These are phyloP conservation scores for Gymnothorax javanicus DNA, from an alignment of 2,797 vertebrate genomes.

Conservation along the genomic window DNA sequence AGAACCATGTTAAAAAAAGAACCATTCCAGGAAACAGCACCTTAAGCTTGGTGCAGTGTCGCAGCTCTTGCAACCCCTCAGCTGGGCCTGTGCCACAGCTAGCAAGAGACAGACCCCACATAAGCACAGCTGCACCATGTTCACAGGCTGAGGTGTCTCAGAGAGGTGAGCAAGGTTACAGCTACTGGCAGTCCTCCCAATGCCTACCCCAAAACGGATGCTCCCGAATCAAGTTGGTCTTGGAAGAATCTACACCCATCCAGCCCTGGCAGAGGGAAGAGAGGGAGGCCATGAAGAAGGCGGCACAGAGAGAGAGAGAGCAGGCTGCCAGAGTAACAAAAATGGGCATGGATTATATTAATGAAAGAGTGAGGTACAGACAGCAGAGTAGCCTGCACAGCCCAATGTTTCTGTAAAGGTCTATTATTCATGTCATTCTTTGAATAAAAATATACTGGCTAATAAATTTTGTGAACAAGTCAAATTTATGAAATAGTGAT, in stretches of 20 bases:
- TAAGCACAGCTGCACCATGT: not conserved
- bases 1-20: not conserved
- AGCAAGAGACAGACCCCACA: not conserved
- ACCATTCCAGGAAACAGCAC: not conserved
- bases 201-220: not conserved
- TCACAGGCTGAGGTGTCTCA: not conserved
- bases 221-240: not conserved
- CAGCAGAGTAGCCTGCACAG: constrained; percentile 4
- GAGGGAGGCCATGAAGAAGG: constrained; percentile 23
- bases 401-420: not conserved
- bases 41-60: not conserved
- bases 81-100: not conserved
- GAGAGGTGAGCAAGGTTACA: not conserved
- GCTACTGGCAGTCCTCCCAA: not conserved
- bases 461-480: not conserved
- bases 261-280: constrained; percentile 25
- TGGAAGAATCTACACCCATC: constrained; percentile 22
- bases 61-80: not conserved
- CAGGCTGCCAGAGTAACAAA: constrained; percentile 12
- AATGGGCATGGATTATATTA: constrained; percentile 8
- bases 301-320: not conserved
- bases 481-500: not conserved
- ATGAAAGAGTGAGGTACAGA: not conserved
- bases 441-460: not conserved
- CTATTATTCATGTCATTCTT: not conserved